Evolutionary conservation across 2,888 invertebrate genomes (phyloP).

Genomic region (Mimachlamys varia): DNA sequence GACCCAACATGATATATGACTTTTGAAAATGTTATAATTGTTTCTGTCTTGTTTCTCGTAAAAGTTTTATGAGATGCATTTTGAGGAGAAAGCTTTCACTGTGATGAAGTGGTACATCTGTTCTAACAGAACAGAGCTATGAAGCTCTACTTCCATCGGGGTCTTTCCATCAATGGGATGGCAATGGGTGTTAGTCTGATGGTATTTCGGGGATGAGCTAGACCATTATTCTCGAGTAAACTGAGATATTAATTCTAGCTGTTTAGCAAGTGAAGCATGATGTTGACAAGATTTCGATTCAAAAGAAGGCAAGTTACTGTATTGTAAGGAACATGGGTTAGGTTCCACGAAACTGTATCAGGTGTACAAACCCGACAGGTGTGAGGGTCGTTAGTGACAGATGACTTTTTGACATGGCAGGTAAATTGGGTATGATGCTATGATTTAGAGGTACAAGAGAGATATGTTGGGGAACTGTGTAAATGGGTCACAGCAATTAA

Average conservation of each 20-base stretch:
- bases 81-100: not conserved
- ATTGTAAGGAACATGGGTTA: not conserved
- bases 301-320: not conserved
- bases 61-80: not conserved
- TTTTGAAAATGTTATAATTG: not conserved
- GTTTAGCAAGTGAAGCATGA: constrained; percentile 14
- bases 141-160: not conserved
- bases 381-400: constrained; percentile 34
- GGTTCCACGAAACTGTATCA: not conserved
- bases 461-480: not conserved
- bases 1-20: not conserved
- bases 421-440: not conserved
- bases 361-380: not conserved
- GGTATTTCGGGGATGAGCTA: not conserved
- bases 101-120: not conserved
- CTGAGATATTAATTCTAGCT: not conserved
- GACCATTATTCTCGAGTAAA: not conserved
- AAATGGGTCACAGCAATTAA: no score
- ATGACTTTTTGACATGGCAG: constrained; percentile 24
- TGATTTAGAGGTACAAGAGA: not conserved
- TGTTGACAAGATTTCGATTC: not conserved
- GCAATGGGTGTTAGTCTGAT: not conserved
- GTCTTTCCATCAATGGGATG: not conserved
- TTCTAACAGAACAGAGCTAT: not conserved
- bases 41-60: not conserved